These are phyloP conservation scores for Anhinga anhinga DNA, from an alignment of 2,113 vertebrate genomes.

Conservation along the genomic window DNA sequence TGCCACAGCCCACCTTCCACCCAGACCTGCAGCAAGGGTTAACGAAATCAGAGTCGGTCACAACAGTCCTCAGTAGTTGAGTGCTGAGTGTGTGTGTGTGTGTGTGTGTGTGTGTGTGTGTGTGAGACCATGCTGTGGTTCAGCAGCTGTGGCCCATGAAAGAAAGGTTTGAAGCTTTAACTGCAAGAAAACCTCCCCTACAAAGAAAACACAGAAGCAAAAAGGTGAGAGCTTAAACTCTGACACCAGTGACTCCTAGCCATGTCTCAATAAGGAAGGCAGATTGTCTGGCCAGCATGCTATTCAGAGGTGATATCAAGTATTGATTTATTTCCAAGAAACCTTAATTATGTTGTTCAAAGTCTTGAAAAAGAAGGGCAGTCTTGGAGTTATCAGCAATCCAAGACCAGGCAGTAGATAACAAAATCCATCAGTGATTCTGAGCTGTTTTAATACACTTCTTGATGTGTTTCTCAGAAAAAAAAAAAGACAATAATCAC, in stretches of 20 bases:
- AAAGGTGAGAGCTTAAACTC: neutral
- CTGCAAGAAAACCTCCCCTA: neutral
- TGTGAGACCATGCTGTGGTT: neutral
- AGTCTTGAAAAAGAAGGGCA: neutral
- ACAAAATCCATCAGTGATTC: conserved; percentile 7
- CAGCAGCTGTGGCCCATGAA: neutral
- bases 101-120: neutral
- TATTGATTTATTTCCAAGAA: conserved; percentile 52
- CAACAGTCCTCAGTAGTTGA: neutral
- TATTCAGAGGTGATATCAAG: neutral
- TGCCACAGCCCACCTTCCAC: neutral
- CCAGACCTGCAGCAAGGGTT: neutral
- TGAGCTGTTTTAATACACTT: conserved; percentile 6
- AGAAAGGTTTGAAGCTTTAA: neutral
- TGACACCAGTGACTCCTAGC: neutral
- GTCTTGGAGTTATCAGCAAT: neutral
- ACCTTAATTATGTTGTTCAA: conserved; percentile 23
- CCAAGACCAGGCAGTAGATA: neutral
- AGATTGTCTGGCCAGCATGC: neutral
- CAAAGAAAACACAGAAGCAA: neutral
- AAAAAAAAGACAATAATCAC: neutral
- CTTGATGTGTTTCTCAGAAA: neutral
- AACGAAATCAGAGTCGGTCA: neutral
- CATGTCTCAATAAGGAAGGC: neutral
- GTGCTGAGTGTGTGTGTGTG: neutral